A percentile compares a stretch with the other conserved stretches of the same genome.
Evolutionary conservation across 2,888 invertebrate species (phyloP).

Genomic region (Charanyca ferruginea): DNA sequence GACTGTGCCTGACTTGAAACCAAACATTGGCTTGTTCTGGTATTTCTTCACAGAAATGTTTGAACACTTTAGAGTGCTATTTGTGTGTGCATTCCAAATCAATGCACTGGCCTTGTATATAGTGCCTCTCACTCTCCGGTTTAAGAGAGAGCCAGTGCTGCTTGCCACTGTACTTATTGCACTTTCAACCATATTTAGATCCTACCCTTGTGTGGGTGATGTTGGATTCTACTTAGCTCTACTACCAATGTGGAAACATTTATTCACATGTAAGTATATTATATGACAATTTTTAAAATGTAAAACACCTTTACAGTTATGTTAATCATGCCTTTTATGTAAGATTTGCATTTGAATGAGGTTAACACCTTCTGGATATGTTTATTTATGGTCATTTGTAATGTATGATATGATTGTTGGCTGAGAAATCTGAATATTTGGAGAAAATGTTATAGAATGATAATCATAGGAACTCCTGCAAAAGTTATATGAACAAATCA

Average conservation of each 20-base stretch:
- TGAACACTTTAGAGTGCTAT: constrained; percentile 98
- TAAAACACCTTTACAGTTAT: not conserved
- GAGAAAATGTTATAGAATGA: too few relatives aligned
- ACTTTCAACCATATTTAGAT: constrained; percentile 97
- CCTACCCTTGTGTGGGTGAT: constrained; percentile 99
- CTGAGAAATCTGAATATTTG: not conserved
- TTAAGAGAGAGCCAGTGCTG: constrained; percentile 95
- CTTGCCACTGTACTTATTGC: constrained; percentile 95
- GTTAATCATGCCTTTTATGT: not conserved
- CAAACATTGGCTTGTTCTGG: constrained; percentile 99
- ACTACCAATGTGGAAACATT: constrained; percentile 97
- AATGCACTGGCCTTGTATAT: constrained; percentile 98
- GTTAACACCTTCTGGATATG: not conserved
- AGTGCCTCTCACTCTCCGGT: constrained; percentile 95
- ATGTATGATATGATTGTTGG: not conserved
- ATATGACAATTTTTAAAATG: constrained; percentile 1
- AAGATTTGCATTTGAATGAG: constrained; percentile 8
- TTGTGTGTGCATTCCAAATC: constrained; percentile 99
- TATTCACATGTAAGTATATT: constrained; percentile 94
- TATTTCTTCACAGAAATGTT: constrained; percentile 99
- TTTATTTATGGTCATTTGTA: constrained; percentile 20
- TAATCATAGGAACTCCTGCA: not conserved
- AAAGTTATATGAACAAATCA: not conserved
- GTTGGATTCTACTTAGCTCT: constrained; percentile 97
- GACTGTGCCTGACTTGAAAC: constrained; percentile 97